These are phyloP conservation scores for Aporophyla lueneburgensis DNA, from an alignment of 2,888 invertebrate species.

Conservation along the genomic window DNA sequence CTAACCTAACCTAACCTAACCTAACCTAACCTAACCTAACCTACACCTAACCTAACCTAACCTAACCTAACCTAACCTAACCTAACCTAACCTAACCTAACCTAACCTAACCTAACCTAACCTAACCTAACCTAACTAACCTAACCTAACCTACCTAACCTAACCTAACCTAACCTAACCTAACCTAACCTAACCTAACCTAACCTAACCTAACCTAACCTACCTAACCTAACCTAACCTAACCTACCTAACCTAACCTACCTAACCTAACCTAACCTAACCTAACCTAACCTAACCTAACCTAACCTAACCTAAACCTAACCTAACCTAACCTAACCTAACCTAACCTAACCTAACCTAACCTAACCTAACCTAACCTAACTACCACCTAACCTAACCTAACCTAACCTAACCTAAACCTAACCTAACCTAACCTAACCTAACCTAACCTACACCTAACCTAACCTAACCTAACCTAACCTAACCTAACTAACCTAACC, in stretches of 20 bases:
- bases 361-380: too few species aligned
- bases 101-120: conserved; percentile 26
- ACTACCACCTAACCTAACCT: too few species aligned
- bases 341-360: conserved; percentile 41
- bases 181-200: conserved; percentile 15
- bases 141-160: conserved; percentile 26
- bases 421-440: not conserved
- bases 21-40: conserved; percentile 63
- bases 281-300: conserved; percentile 26
- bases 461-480: conserved; percentile 49
- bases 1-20: conserved; percentile 51
- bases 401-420: too few species aligned
- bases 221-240: conserved; percentile 44
- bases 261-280: conserved; percentile 48
- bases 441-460: conserved; percentile 46
- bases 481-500: conserved; percentile 50
- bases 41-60: conserved; percentile 37
- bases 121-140: conserved; percentile 24
- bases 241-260: conserved; percentile 44
- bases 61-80: conserved; percentile 26
- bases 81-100: conserved; percentile 26
- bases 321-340: too few species aligned
- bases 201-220: conserved; percentile 36
- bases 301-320: too few species aligned
- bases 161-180: conserved; percentile 26